These are phyloP conservation scores for Chaetorhynchus papuensis DNA, from an alignment of 2,113 vertebrate genomes.

Conservation along the genomic window DNA sequence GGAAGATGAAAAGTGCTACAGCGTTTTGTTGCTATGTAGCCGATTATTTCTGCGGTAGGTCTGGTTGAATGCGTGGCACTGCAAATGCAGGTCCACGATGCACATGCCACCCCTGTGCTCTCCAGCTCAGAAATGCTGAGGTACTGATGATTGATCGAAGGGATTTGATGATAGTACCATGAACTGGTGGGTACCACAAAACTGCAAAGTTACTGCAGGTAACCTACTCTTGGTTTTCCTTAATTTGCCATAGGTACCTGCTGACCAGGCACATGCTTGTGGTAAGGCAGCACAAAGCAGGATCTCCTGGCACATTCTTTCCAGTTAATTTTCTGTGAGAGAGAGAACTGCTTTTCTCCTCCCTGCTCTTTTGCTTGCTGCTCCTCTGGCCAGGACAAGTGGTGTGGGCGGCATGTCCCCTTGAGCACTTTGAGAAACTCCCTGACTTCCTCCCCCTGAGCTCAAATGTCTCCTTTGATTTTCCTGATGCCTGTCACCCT, in stretches of 20 bases:
- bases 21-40: not conserved
- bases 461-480: conserved; percentile 10
- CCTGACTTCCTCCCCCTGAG: not conserved
- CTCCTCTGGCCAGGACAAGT: not conserved
- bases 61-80: not conserved
- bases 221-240: not conserved
- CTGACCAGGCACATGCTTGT: accelerated
- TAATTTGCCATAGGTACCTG: not conserved
- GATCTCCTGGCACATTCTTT: not conserved
- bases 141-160: not conserved
- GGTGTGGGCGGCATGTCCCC: not conserved
- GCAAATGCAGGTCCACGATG: not conserved
- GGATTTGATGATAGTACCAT: not conserved
- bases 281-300: not conserved
- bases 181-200: not conserved
- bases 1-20: not conserved
- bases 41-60: not conserved
- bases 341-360: not conserved
- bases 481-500: conserved; percentile 24
- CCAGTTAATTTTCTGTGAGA: not conserved
- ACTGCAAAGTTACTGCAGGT: not conserved
- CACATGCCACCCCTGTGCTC: not conserved
- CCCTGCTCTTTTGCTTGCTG: not conserved
- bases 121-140: not conserved
- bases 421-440: not conserved